Conservation (phyloP, 2,113 vertebrate species). For the Lagenorhynchus albirostris region DNA sequence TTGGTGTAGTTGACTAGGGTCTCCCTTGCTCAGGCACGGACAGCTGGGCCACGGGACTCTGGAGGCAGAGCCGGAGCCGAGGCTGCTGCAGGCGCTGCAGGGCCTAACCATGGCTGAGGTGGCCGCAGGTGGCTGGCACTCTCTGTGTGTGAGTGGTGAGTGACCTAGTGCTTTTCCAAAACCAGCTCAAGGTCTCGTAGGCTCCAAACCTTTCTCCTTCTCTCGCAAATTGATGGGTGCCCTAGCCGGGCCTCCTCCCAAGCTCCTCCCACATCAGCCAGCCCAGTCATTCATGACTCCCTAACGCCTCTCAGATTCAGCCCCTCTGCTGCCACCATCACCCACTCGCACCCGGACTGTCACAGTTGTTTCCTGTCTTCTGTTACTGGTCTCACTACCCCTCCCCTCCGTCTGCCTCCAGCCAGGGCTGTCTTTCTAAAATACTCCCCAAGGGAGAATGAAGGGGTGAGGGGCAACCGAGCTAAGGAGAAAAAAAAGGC, state of each 20-base stretch:
- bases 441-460: background rate
- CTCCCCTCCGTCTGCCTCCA: background rate
- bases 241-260: background rate
- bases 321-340: no score
- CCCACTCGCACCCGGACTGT: background rate
- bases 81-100: constrained; percentile 88
- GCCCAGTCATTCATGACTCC: background rate
- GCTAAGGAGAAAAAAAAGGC: background rate
- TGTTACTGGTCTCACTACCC: background rate
- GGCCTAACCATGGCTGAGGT: constrained; percentile 86
- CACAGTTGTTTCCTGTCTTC: background rate
- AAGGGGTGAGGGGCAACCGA: background rate
- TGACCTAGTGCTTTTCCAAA: background rate
- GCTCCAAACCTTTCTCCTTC: no score
- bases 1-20: background rate
- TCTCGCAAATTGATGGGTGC: no score
- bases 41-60: constrained; percentile 92
- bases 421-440: background rate
- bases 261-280: fast-evolving
- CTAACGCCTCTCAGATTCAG: background rate
- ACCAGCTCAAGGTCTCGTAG: fast-evolving
- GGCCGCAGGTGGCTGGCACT: constrained; percentile 94
- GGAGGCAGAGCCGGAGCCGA: constrained; percentile 84
- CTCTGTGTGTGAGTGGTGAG: constrained; percentile 89
- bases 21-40: constrained; percentile 86